Conservation (phyloP, 2,888 invertebrate genomes). For the Seira ritae region DNA sequence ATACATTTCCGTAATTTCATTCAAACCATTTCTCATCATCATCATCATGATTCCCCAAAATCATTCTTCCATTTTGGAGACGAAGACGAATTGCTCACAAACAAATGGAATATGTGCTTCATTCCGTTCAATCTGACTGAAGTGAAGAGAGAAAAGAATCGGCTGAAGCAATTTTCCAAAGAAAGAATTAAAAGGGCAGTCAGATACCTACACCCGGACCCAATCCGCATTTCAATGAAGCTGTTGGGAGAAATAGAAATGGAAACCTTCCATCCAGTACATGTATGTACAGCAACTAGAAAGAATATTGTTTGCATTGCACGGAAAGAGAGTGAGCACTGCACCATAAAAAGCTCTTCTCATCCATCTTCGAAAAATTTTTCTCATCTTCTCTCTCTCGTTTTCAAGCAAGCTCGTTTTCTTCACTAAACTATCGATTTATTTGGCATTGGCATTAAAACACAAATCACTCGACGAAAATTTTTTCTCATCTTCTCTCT, state of each 20-base stretch:
- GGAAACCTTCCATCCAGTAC: too few species aligned
- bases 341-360: neutral
- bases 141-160: conserved; percentile 30
- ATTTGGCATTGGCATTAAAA: neutral
- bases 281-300: too few species aligned
- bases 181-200: conserved; percentile 47
- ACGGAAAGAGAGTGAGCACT: too few species aligned
- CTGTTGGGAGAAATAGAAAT: neutral
- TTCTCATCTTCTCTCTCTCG: neutral
- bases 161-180: conserved; percentile 17
- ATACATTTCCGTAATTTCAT: conserved; percentile 12
- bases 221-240: conserved; percentile 47
- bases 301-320: too few species aligned
- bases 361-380: conserved; percentile 9
- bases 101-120: too few species aligned
- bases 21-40: too few species aligned
- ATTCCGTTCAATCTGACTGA: conserved; percentile 29
- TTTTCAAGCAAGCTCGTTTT: neutral
- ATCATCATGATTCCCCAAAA: too few species aligned
- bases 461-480: conserved; percentile 9
- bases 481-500: neutral
- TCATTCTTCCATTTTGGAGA: too few species aligned
- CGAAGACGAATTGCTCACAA: conserved; percentile 22
- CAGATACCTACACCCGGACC: neutral
- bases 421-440: neutral